Percentiles rank a stretch among this genome's conserved stretches.
phyloP scores from a whole-genome alignment of 2,113 vertebrate species.

The Salvelinus namaycush region DNA sequence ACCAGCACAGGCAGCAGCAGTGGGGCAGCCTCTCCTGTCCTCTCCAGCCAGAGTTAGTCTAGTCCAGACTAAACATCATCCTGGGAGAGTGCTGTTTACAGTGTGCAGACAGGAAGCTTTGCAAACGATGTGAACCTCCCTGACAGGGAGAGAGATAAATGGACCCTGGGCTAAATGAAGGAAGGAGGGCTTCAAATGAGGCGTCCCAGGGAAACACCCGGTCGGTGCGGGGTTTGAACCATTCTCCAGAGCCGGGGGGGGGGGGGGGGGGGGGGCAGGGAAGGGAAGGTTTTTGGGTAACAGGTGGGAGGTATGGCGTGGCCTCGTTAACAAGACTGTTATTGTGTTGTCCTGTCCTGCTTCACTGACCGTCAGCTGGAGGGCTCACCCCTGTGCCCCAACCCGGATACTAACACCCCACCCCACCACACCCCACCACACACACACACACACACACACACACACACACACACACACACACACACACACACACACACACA shows the following conservation, averaged over 20 bases:
- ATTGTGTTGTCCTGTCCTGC: conserved; percentile 72
- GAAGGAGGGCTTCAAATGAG: conserved; percentile 65
- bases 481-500: conserved; percentile 7
- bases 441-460: conserved; percentile 31
- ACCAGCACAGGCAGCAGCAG: not conserved
- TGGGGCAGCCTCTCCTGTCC: conserved; percentile 11
- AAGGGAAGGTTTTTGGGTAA: conserved; percentile 36
- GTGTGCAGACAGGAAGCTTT: conserved; percentile 58
- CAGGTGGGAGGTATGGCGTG: conserved; percentile 70
- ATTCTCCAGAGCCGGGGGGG: conserved; percentile 32
- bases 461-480: not conserved
- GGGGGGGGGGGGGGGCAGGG: not conserved
- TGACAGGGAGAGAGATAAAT: conserved; percentile 64
- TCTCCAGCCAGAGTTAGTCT: conserved; percentile 9
- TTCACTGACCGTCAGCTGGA: conserved; percentile 56
- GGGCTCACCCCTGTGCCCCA: conserved; percentile 55
- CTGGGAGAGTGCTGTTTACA: conserved; percentile 50
- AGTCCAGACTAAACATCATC: conserved; percentile 51
- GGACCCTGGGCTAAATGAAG: conserved; percentile 63
- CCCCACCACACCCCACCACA: conserved; percentile 39
- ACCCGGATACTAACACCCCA: conserved; percentile 14
- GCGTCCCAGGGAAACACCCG: conserved; percentile 43
- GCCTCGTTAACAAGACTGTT: conserved; percentile 72
- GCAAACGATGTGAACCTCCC: conserved; percentile 53
- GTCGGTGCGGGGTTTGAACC: conserved; percentile 34